These are phyloP conservation scores for Axinella damicornis DNA, from an alignment of 37 sponge, comb jelly and placozoan genomes.

Conservation along the genomic window DNA sequence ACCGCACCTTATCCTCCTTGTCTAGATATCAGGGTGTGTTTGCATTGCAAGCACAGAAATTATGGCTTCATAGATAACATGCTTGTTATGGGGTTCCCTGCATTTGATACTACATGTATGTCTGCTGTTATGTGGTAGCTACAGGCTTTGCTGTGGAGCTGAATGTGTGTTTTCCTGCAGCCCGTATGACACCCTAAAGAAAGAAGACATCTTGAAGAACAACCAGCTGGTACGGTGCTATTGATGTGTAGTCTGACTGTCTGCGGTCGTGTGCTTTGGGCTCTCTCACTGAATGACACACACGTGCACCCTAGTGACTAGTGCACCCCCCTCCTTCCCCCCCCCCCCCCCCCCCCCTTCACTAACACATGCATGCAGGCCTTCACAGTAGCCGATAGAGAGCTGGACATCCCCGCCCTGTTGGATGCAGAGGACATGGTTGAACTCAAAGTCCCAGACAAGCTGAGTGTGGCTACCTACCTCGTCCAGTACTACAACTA, in stretches of 20 bases:
- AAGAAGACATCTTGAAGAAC: conserved; percentile 80
- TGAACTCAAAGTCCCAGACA: conserved; percentile 88
- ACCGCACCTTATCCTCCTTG: too few species aligned
- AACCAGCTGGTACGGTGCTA: conserved; percentile 76
- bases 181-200: conserved; percentile 72
- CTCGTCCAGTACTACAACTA: conserved; percentile 93
- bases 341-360: too few species aligned
- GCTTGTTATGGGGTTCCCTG: neutral
- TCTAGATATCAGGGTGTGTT: too few species aligned
- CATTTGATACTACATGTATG: too few species aligned
- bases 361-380: conserved; percentile 49
- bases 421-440: conserved; percentile 96
- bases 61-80: neutral
- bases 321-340: neutral
- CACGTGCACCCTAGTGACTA: too few species aligned
- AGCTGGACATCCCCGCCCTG: conserved; percentile 87
- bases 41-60: neutral
- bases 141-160: too few species aligned
- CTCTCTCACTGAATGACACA: neutral
- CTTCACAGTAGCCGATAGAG: conserved; percentile 84
- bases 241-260: neutral
- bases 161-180: conserved; percentile 70
- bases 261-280: neutral
- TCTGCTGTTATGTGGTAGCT: too few species aligned
- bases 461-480: conserved; percentile 93